Base-by-base conservation (phyloP, 2,797 vertebrate genomes). In the Poeciliopsis turneri region DNA sequence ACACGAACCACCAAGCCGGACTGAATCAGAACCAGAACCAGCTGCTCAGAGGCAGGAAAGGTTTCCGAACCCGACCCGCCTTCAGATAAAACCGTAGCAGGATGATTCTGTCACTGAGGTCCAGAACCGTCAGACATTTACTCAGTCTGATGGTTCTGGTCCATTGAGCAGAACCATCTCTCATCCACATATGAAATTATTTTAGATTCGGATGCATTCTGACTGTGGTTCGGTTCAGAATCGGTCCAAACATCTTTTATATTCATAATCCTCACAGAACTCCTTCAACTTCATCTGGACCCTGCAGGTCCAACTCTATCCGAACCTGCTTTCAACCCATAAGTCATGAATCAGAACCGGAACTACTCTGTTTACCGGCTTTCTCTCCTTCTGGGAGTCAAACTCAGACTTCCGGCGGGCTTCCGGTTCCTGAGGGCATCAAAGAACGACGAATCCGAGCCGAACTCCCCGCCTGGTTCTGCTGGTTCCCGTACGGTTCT, bases 351-450 rank as follows among this genome's bases (percentile, higher is more conserved):
- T 16, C 71, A 20, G 47, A 51, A 72, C n/a, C 45, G 46, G 45
- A 72, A 47, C 78, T 45, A 46, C 46, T 6, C 41, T 55, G 66
- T 61, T 80, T 70, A 74, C 73, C 45, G 39, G 16, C 64, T 45
- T 57, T 49, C 47, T 51, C 28, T 39, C 36, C 28, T 41, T 59
- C 30, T 69, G 36, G 36, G 6, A 70, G 18, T 25, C 23, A 15
- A 73, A 73, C 36, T 43, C 9, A 43, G 59, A 68, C 61, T 79
- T 49, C 66, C 72, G 51, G 59, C 61, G 20, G 33, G 16, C 11
- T 66, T 66, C 33, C 74, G 57, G n/a, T 64, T 23, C 43, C 51
- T 16, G 43, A 75, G 39, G 7, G 20, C 43, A 59, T 46, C 64
- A n/a, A 28, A 28, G 45, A 12, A 57, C 41, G 23, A 39, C 25